Evolutionary conservation across 2,888 invertebrate genomes (phyloP).

Genomic region (Oxyteleia sp.): DNA sequence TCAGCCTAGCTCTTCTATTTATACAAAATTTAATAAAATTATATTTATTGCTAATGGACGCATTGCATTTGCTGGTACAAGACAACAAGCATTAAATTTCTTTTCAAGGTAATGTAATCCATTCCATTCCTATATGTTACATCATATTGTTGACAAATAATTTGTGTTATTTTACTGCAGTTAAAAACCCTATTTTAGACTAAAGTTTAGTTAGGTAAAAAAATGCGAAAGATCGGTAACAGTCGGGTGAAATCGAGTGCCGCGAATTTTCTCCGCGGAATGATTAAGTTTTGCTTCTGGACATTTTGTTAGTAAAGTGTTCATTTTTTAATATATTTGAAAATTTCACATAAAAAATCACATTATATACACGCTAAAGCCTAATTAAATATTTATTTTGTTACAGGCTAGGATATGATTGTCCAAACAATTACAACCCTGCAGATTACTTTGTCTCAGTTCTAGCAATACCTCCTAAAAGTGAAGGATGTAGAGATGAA

Average conservation of each 20-base stretch:
- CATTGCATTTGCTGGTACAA: constrained; percentile 94
- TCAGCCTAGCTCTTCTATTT: constrained; percentile 96
- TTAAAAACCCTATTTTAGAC: no score
- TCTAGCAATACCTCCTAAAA: constrained; percentile 93
- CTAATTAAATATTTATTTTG: constrained; percentile 27
- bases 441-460: constrained; percentile 96
- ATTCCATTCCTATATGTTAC: background rate
- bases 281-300: no score
- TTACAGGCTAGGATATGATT: constrained; percentile 91
- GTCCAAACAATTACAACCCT: constrained; percentile 95
- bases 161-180: background rate
- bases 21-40: constrained; percentile 93
- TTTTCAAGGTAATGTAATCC: constrained; percentile 90
- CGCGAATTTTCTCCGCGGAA: no score
- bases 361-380: no score
- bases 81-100: constrained; percentile 90
- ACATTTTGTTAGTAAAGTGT: no score
- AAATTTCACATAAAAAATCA: no score
- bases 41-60: constrained; percentile 95
- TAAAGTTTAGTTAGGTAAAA: no score
- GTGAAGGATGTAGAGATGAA: constrained; percentile 91
- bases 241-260: no score
- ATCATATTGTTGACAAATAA: background rate
- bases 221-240: no score
- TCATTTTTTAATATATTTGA: no score